Conservation (phyloP, 2,888 invertebrate genomes). For the Drepanosiphum platanoidis region DNA sequence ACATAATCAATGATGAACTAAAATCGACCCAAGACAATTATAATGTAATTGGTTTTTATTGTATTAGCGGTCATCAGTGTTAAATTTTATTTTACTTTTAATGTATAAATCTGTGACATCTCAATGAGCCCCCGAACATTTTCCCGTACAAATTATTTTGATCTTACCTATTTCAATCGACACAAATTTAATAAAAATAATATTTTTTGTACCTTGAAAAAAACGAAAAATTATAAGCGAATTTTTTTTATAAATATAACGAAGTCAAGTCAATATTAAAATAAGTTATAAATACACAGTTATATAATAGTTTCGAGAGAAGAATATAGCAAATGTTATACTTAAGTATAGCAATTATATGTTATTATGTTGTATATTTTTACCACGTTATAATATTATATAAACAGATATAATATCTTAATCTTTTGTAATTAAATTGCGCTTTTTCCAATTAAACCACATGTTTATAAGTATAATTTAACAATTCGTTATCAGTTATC, state of each 20-base stretch:
- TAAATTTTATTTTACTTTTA: too few relatives aligned
- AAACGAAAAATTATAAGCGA: neutral
- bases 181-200: neutral
- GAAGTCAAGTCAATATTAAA: too few relatives aligned
- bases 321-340: too few relatives aligned
- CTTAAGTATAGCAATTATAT: neutral
- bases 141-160: neutral
- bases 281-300: too few relatives aligned
- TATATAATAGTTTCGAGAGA: too few relatives aligned
- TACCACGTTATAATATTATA: neutral
- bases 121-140: too few relatives aligned
- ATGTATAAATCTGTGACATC: too few relatives aligned
- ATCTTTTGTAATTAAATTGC: neutral
- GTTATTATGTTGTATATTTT: neutral
- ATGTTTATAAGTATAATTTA: neutral
- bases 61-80: too few relatives aligned
- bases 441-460: neutral
- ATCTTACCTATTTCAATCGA: neutral
- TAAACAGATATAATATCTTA: neutral
- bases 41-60: too few relatives aligned
- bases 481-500: conserved; percentile 29
- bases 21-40: too few relatives aligned
- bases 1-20: too few relatives aligned
- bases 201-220: neutral
- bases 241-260: neutral